Percentiles rank a stretch among this genome's conserved stretches.
These are phyloP conservation scores for Cossypha niveicapilla DNA, from an alignment of 2,797 vertebrate genomes.

Conservation along the genomic window DNA sequence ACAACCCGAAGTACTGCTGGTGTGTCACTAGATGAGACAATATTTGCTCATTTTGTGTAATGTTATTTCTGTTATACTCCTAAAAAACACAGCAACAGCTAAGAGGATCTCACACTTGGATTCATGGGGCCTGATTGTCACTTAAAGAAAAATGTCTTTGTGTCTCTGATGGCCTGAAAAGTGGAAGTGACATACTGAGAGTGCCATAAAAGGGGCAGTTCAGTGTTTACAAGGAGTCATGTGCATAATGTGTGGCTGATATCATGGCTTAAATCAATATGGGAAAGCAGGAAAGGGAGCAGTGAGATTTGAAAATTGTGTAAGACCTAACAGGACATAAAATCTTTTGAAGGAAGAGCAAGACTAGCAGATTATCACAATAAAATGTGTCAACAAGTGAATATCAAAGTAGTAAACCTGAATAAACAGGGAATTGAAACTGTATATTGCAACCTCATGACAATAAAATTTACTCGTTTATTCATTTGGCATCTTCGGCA, in stretches of 20 bases:
- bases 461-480: background rate
- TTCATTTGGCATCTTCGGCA: background rate
- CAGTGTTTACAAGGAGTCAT: background rate
- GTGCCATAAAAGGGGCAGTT: background rate
- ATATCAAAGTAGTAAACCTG: background rate
- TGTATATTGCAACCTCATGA: background rate
- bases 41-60: conserved; percentile 1
- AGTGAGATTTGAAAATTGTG: background rate
- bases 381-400: background rate
- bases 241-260: background rate
- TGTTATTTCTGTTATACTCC: background rate
- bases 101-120: background rate
- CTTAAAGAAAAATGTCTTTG: background rate
- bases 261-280: background rate
- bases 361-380: background rate
- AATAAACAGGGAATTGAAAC: background rate
- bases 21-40: background rate
- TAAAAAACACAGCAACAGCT: background rate
- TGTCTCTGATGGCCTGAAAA: background rate
- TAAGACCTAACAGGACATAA: background rate
- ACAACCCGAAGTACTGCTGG: background rate
- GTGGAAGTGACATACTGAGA: background rate
- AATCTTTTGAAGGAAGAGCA: background rate
- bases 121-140: background rate
- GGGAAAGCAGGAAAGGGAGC: background rate